Conservation (phyloP, 2,888 invertebrate species). For the Agrochola lota region DNA sequence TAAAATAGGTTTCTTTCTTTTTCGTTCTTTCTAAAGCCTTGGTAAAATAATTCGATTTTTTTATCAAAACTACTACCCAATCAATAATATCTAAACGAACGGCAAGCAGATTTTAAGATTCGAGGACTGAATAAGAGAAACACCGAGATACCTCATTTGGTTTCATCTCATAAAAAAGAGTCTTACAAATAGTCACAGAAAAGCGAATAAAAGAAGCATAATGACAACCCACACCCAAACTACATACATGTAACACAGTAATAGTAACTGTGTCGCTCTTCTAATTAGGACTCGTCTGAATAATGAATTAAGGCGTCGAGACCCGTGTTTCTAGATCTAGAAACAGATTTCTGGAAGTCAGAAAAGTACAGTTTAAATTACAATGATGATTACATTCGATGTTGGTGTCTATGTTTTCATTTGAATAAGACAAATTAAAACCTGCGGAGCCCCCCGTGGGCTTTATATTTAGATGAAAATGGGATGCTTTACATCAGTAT, state of each 20-base stretch:
- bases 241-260: background rate
- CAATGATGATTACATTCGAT: background rate
- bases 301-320: background rate
- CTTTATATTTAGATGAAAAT: background rate
- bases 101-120: background rate
- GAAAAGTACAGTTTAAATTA: background rate
- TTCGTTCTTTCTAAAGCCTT: too few relatives aligned
- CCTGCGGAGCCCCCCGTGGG: background rate
- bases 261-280: constrained; percentile 3
- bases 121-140: background rate
- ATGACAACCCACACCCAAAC: background rate
- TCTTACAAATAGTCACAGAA: background rate
- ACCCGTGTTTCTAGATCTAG: background rate
- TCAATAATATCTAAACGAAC: background rate
- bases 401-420: background rate
- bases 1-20: too few relatives aligned
- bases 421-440: background rate
- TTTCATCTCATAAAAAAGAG: background rate
- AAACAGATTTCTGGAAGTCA: background rate
- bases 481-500: background rate
- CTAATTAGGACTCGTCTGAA: constrained; percentile 5
- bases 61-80: too few relatives aligned
- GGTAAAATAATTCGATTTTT: too few relatives aligned
- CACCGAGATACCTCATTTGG: background rate
- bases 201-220: background rate